phyloP scores from a whole-genome alignment of 2,113 vertebrate genomes.

The Brienomyrus longianalis region DNA sequence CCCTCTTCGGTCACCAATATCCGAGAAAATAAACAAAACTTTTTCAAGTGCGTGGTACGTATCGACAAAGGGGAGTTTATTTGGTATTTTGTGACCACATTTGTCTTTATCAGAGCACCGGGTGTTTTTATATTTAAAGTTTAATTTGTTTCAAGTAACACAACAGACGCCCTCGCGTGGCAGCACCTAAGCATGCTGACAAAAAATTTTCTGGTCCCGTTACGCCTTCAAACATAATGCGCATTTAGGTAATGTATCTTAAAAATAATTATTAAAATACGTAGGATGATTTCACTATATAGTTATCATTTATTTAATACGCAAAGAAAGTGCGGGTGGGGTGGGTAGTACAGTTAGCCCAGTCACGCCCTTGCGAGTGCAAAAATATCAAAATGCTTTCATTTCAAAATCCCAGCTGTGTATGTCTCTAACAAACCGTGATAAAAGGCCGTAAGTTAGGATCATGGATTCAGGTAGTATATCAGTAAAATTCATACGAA shows the following conservation, averaged over 20 bases:
- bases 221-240: slow-evolving; percentile 1
- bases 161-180: slow-evolving; percentile 71
- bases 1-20: slow-evolving; percentile 22
- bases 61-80: slow-evolving; percentile 8
- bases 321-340: neutral
- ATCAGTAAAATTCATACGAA: neutral
- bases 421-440: neutral
- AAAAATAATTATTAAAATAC: neutral
- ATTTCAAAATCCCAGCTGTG: neutral
- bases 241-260: neutral
- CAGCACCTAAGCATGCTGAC: slow-evolving; percentile 25
- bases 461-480: neutral
- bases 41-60: neutral
- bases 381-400: neutral
- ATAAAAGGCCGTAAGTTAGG: neutral
- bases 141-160: slow-evolving; percentile 68
- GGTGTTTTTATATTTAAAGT: slow-evolving; percentile 21
- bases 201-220: neutral
- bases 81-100: neutral
- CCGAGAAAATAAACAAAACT: neutral
- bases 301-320: neutral
- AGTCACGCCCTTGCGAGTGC: neutral
- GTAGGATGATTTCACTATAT: neutral
- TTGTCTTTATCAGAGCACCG: neutral
- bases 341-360: neutral